Percentiles rank a stretch among this genome's conserved stretches.
phyloP scores from a whole-genome alignment of 2,888 invertebrate genomes.

The Quadriops clusia region DNA sequence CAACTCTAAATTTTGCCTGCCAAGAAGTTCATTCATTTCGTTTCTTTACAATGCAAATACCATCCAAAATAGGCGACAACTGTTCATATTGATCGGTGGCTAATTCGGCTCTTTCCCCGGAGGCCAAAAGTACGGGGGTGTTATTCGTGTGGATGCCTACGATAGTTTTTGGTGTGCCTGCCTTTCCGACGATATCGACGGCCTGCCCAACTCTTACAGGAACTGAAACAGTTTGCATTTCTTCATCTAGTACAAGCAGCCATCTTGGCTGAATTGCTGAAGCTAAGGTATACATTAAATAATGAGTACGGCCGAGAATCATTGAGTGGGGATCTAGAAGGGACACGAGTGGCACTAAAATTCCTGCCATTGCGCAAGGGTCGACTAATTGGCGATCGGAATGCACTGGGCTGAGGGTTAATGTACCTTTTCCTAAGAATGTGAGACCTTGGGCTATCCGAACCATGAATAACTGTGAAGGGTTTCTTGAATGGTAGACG shows the following conservation, averaged over 20 bases:
- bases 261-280: conserved; percentile 97
- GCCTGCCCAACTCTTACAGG: conserved; percentile 89
- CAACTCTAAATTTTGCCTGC: neutral
- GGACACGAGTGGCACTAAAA: conserved; percentile 27
- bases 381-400: conserved; percentile 88
- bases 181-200: conserved; percentile 97
- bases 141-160: conserved; percentile 99
- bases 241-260: conserved; percentile 93
- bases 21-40: conserved; percentile 39
- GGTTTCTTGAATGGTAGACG: conserved; percentile 92
- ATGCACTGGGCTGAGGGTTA: conserved; percentile 91
- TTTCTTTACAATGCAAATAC: conserved; percentile 93
- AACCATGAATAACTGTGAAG: conserved; percentile 93
- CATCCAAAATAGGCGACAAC: conserved; percentile 91
- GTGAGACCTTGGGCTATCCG: conserved; percentile 91
- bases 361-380: conserved; percentile 82
- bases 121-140: conserved; percentile 89
- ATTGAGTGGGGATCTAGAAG: conserved; percentile 29
- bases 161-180: conserved; percentile 98
- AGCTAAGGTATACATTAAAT: conserved; percentile 83
- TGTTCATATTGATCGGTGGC: conserved; percentile 93
- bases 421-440: conserved; percentile 96
- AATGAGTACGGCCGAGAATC: conserved; percentile 85
- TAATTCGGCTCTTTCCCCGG: conserved; percentile 93
- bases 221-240: conserved; percentile 79